phyloP scores from a whole-genome alignment of 2,888 invertebrate genomes.

The Boloria euphrosyne region DNA sequence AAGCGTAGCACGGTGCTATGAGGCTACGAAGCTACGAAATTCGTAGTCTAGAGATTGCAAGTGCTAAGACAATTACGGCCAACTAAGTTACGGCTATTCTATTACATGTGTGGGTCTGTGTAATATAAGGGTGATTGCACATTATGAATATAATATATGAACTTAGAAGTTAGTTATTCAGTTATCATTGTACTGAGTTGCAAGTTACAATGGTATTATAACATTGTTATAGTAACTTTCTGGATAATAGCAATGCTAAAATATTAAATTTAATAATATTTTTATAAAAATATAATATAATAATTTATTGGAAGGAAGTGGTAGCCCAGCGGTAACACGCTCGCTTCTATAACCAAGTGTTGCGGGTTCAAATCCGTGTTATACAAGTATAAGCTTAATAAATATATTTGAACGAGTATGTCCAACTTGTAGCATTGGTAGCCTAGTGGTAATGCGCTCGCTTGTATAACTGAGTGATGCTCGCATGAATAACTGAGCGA shows the following conservation, averaged over 20 bases:
- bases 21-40: slow-evolving; percentile 32
- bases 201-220: slow-evolving; percentile 11
- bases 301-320: too few species aligned
- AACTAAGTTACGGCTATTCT: slow-evolving; percentile 33
- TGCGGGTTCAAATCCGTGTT: too few species aligned
- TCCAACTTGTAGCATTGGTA: too few species aligned
- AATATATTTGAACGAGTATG: too few species aligned
- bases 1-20: slow-evolving; percentile 28
- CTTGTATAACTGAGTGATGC: too few species aligned
- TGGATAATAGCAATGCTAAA: neutral
- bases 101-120: slow-evolving; percentile 23
- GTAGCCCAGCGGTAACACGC: too few species aligned
- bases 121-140: slow-evolving; percentile 17
- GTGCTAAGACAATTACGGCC: slow-evolving; percentile 36
- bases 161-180: slow-evolving; percentile 8
- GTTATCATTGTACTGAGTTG: slow-evolving; percentile 8
- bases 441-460: too few species aligned
- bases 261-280: neutral
- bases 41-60: slow-evolving; percentile 34
- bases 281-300: too few species aligned
- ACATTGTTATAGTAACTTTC: neutral
- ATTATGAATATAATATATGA: slow-evolving; percentile 20
- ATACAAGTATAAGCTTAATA: too few species aligned
- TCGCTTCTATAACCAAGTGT: too few species aligned
- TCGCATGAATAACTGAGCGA: too few species aligned